Conservation (phyloP, 2,113 vertebrate genomes). For the Gulo gulo region DNA sequence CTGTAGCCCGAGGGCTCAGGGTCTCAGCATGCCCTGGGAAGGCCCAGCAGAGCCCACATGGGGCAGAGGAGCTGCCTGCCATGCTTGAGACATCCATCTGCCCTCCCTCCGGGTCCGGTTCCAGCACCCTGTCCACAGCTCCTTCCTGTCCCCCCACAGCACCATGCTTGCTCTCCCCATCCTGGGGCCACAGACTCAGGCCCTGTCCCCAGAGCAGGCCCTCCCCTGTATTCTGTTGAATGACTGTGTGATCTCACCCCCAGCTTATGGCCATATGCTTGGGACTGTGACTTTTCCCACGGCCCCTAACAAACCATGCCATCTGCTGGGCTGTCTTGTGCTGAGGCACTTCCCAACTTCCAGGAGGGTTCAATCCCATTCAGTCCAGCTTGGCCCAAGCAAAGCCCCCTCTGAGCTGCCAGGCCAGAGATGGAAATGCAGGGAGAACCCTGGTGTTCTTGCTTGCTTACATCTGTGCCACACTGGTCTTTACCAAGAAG, state of each 20-base stretch:
- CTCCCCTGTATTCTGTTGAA: background rate
- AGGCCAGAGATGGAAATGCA: rapidly evolving
- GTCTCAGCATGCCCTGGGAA: rapidly evolving
- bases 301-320: background rate
- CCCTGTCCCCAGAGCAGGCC: background rate
- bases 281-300: background rate
- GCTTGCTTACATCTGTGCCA: background rate
- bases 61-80: background rate
- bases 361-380: background rate
- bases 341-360: rapidly evolving
- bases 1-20: rapidly evolving
- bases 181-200: background rate
- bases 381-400: no score
- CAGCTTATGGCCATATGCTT: background rate
- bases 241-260: background rate
- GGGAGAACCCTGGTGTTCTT: background rate
- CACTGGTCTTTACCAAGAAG: background rate
- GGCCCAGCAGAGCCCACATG: background rate
- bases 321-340: background rate
- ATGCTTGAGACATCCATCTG: background rate
- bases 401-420: rapidly evolving
- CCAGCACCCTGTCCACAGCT: background rate
- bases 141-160: background rate
- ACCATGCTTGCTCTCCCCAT: background rate
- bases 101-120: no score